These are phyloP conservation scores for Aphelocoma coerulescens DNA, from an alignment of 2,113 vertebrate species.

Conservation along the genomic window DNA sequence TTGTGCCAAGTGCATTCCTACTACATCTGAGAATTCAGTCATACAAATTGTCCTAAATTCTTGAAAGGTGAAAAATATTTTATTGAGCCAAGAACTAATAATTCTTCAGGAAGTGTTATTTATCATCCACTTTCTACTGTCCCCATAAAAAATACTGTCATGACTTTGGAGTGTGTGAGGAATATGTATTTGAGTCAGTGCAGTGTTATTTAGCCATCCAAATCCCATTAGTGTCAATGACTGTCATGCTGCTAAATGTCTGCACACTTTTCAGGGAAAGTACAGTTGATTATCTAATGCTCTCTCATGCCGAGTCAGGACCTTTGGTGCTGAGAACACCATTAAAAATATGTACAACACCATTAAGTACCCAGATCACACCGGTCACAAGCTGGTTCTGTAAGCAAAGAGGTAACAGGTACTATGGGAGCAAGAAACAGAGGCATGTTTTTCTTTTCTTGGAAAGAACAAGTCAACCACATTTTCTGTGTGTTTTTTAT, in stretches of 20 bases:
- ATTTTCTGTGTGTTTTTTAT: background rate
- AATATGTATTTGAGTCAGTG: background rate
- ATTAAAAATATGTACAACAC: background rate
- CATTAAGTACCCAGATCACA: background rate
- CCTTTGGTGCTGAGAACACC: background rate
- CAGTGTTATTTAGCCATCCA: background rate
- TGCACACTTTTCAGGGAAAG: background rate
- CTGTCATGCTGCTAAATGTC: background rate
- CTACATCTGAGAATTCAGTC: background rate
- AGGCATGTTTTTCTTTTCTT: background rate
- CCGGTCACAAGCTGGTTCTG: background rate
- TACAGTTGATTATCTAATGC: background rate
- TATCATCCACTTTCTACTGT: background rate
- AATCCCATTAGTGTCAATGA: background rate
- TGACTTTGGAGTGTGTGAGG: background rate
- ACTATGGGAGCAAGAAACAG: background rate
- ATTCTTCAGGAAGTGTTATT: background rate
- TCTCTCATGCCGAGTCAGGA: background rate
- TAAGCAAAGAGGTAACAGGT: background rate
- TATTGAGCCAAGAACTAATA: background rate
- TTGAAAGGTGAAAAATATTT: background rate
- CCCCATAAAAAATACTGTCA: background rate
- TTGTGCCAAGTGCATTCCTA: rapidly evolving
- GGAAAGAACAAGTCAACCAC: background rate
- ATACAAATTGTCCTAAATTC: background rate